Evolutionary conservation across 2,797 vertebrate species (phyloP).

Genomic region (Poeciliopsis paucimaculata): DNA sequence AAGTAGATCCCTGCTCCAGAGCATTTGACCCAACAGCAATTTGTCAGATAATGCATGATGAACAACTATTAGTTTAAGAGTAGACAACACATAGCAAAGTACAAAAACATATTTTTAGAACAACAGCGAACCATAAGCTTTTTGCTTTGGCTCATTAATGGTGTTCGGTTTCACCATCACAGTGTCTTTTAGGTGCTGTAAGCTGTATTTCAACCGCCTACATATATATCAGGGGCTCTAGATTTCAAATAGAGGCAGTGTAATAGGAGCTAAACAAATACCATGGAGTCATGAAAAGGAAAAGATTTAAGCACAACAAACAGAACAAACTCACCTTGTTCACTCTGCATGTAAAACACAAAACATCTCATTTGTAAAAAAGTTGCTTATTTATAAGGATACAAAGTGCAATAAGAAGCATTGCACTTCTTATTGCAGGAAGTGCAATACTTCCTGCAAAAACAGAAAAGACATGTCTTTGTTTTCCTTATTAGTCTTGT

Average conservation of each 20-base stretch:
- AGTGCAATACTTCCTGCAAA: too few relatives aligned
- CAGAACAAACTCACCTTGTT: background rate
- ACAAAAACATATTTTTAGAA: constrained; percentile 13
- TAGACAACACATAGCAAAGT: background rate
- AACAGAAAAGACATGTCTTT: background rate
- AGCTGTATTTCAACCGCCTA: constrained; percentile 49
- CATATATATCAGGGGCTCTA: constrained; percentile 43
- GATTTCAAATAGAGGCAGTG: constrained; percentile 20
- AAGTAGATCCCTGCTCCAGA: background rate
- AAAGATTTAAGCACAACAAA: background rate
- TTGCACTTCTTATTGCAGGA: too few relatives aligned
- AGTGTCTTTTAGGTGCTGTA: constrained; percentile 40
- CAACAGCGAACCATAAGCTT: constrained; percentile 1
- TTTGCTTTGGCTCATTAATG: constrained; percentile 37
- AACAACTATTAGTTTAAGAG: background rate
- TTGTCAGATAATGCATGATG: constrained; percentile 12
- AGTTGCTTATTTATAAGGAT: background rate
- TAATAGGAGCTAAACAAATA: constrained; percentile 6
- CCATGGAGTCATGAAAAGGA: background rate
- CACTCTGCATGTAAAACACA: background rate
- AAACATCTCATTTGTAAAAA: background rate
- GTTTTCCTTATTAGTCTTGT: background rate
- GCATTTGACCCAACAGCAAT: background rate
- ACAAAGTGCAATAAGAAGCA: background rate
- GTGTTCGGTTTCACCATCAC: constrained; percentile 31